Evolutionary conservation across 1,140 invertebrate genomes (phyloP).

Genomic region (Proales similis): DNA sequence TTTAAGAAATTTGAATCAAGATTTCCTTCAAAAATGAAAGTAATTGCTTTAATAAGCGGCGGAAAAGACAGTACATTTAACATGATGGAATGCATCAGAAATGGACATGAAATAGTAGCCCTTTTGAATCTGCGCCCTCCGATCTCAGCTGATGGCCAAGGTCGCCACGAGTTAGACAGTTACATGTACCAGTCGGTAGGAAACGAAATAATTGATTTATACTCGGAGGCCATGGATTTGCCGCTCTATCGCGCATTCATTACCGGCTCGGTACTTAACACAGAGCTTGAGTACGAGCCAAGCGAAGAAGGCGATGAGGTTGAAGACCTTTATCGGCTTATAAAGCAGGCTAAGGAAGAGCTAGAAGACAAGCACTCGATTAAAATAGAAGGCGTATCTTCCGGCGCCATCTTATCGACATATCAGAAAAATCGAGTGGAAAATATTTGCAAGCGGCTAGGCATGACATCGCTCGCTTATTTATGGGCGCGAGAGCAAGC

Average conservation of each 20-base stretch:
- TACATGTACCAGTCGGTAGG: constrained; percentile 99
- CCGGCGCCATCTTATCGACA: constrained; percentile 91
- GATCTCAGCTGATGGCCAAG: constrained; percentile 62
- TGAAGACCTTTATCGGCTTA: constrained; percentile 84
- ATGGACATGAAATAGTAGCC: constrained; percentile 90
- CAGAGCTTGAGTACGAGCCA: constrained; percentile 68
- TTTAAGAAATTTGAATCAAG: too few species aligned
- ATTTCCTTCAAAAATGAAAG: constrained; percentile 38
- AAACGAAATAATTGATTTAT: constrained; percentile 80
- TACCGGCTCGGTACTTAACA: constrained; percentile 67
- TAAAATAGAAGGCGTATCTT: constrained; percentile 80
- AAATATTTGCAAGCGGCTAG: constrained; percentile 76
- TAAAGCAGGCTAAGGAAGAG: constrained; percentile 3
- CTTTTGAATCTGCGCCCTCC: constrained; percentile 86
- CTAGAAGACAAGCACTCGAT: constrained; percentile 63
- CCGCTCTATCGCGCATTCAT: constrained; percentile 76
- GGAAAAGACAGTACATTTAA: constrained; percentile 99
- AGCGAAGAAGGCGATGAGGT: constrained; percentile 87
- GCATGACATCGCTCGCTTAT: constrained; percentile 78
- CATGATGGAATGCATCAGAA: constrained; percentile 90
- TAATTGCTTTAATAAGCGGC: constrained; percentile 61
- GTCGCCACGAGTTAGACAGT: constrained; percentile 84
- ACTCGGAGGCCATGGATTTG: constrained; percentile 84
- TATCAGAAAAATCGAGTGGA: constrained; percentile 94
- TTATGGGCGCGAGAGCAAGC: constrained; percentile 84